These are phyloP conservation scores for Atta cephalotes DNA, from an alignment of 1,140 invertebrate species.

Conservation along the genomic window DNA sequence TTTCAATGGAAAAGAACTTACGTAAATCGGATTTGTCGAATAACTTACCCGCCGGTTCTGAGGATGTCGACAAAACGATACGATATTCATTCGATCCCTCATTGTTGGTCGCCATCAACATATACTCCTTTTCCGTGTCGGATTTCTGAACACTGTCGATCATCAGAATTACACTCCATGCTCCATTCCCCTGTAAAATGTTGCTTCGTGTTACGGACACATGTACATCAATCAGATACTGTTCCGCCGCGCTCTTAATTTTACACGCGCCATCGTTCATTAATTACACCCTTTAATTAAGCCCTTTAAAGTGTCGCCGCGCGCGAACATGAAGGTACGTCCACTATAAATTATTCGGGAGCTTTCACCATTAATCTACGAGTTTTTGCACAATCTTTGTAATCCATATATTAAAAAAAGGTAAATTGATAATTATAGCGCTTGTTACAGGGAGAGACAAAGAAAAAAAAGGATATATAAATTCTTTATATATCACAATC, in stretches of 20 bases:
- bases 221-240: conserved; percentile 22
- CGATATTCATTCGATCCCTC: conserved; percentile 88
- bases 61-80: conserved; percentile 90
- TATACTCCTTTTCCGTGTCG: conserved; percentile 91
- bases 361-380: conserved; percentile 43
- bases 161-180: conserved; percentile 89
- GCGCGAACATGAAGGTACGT: conserved; percentile 3
- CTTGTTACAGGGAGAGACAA: neutral
- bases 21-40: conserved; percentile 27
- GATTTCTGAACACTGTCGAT: conserved; percentile 90
- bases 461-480: neutral
- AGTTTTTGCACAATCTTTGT: conserved; percentile 25
- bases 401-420: conserved; percentile 23
- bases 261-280: conserved; percentile 21
- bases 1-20: conserved; percentile 26
- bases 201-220: neutral
- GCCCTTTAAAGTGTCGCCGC: conserved; percentile 29
- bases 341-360: conserved; percentile 37
- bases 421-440: conserved; percentile 28
- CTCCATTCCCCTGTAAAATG: conserved; percentile 87
- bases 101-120: conserved; percentile 89
- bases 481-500: neutral
- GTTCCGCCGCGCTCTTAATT: conserved; percentile 24
- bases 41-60: conserved; percentile 89
- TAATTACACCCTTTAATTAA: conserved; percentile 49